Percentiles rank a stretch among this genome's conserved stretches.
Conservation (phyloP, 2,797 vertebrate genomes). For the Lacerta viridis region DNA sequence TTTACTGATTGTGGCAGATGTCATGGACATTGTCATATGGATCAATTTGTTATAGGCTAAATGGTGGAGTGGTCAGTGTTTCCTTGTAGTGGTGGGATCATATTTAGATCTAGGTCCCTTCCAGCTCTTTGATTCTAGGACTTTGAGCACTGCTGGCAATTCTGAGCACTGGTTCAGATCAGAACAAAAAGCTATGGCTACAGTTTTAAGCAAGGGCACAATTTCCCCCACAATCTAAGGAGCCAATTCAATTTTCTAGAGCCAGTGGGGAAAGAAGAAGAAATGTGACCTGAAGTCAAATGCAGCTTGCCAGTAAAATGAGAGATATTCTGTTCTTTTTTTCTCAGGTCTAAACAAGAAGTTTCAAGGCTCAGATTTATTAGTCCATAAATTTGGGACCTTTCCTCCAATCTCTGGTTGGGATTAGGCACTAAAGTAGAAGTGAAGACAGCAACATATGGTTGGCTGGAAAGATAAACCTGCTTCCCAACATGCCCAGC, state of each 20-base stretch:
- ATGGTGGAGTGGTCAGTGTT: background rate
- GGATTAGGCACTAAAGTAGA: background rate
- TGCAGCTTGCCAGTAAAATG: background rate
- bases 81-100: background rate
- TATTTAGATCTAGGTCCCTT: background rate
- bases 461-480: background rate
- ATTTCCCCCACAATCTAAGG: background rate
- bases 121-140: background rate
- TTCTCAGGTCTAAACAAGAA: background rate
- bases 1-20: background rate
- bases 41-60: background rate
- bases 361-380: background rate
- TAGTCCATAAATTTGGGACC: background rate
- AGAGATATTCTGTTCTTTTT: background rate
- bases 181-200: background rate
- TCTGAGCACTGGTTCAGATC: background rate
- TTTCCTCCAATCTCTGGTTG: background rate
- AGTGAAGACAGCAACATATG: background rate
- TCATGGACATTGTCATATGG: background rate
- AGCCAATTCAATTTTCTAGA: background rate
- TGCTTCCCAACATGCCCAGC: background rate
- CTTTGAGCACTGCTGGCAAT: background rate
- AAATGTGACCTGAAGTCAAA: background rate
- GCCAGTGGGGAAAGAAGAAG: background rate
- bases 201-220: background rate